phyloP scores from a whole-genome alignment of 2,888 invertebrate species.

The Bugulina stolonifera region DNA sequence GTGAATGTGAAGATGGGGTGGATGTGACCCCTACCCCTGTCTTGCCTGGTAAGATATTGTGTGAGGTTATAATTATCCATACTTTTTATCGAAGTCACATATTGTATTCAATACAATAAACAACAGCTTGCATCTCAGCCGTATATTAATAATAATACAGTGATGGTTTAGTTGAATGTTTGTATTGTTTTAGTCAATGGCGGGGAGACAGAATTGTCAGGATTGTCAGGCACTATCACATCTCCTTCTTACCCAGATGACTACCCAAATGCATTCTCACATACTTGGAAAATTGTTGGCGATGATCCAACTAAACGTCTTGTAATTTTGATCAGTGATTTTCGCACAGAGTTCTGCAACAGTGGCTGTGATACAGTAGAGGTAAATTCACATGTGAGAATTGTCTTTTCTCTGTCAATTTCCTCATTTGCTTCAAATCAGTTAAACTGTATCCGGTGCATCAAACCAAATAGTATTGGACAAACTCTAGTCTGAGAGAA shows the following conservation, averaged over 20 bases:
- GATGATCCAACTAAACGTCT: not conserved
- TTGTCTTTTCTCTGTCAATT: too few species aligned
- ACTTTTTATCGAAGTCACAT: too few species aligned
- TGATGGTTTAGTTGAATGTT: too few species aligned
- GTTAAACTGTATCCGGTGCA: too few species aligned
- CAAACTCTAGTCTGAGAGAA: too few species aligned
- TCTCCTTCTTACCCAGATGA: not conserved
- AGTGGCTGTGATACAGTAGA: slow-evolving; percentile 7
- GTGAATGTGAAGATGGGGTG: not conserved
- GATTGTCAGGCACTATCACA: not conserved
- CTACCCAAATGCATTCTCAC: not conserved
- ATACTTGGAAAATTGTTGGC: not conserved
- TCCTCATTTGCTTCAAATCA: too few species aligned
- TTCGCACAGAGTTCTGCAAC: slow-evolving; percentile 5
- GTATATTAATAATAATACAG: too few species aligned
- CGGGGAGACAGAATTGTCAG: not conserved
- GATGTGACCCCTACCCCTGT: not conserved
- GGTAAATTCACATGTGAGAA: not conserved
- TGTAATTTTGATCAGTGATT: not conserved
- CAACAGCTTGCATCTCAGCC: too few species aligned
- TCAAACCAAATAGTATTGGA: too few species aligned
- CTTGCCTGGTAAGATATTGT: too few species aligned
- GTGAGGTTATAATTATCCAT: too few species aligned
- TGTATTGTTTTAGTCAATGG: not conserved
- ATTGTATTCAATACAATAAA: too few species aligned